phyloP scores from a whole-genome alignment of 2,797 vertebrate species.

The Crocodylus rhombifer region DNA sequence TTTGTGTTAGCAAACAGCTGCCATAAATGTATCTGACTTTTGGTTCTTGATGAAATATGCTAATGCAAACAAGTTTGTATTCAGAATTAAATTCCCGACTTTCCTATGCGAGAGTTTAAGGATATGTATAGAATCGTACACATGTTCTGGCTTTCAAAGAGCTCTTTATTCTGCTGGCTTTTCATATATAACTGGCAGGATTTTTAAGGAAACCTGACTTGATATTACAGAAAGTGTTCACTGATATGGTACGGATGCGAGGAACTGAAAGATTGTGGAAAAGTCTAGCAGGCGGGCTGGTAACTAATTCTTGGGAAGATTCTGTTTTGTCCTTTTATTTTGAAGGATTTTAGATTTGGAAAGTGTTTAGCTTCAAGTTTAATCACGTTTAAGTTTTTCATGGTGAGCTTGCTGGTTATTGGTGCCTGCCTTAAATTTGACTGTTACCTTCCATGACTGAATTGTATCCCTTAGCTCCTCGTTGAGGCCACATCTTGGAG shows the following conservation, averaged over 20 bases:
- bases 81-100: background rate
- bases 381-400: background rate
- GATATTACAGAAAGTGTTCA: background rate
- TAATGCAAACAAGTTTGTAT: background rate
- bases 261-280: too few species aligned
- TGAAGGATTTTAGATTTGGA: background rate
- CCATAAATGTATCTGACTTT: background rate
- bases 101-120: background rate
- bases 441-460: background rate
- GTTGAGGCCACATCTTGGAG: background rate
- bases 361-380: background rate
- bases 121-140: background rate
- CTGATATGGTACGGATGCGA: background rate
- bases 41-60: background rate
- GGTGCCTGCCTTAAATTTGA: background rate
- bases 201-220: background rate
- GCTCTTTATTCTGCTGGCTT: accelerated
- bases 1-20: background rate
- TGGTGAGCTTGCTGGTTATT: background rate
- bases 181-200: accelerated
- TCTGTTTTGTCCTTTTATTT: background rate
- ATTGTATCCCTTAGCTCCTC: background rate
- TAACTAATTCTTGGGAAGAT: accelerated
- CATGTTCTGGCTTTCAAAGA: background rate
- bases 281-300: accelerated